These are phyloP conservation scores for Temnothorax rugatulus DNA, from an alignment of 2,888 invertebrate genomes.

Conservation along the genomic window DNA sequence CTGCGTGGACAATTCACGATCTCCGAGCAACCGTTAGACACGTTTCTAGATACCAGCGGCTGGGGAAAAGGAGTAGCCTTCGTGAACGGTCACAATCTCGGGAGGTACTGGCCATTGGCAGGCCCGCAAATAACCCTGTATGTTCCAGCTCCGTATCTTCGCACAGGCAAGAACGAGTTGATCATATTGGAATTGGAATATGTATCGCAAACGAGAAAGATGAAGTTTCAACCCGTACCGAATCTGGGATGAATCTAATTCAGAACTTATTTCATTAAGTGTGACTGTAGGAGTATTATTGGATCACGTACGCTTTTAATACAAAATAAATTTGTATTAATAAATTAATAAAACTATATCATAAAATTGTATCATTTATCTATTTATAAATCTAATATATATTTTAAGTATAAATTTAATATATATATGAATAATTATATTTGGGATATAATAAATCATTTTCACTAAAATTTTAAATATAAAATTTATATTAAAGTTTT, in stretches of 20 bases:
- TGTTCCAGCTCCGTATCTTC: constrained; percentile 92
- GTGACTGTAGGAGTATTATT: not conserved
- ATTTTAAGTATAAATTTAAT: not conserved
- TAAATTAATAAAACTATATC: constrained; percentile 6
- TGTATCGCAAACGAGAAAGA: constrained; percentile 81
- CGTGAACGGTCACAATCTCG: constrained; percentile 95
- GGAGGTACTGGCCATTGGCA: constrained; percentile 93
- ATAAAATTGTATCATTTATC: too few species aligned
- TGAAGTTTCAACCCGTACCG: constrained; percentile 85
- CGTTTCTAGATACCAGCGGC: constrained; percentile 92
- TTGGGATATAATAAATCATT: not conserved
- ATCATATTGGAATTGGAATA: constrained; percentile 89
- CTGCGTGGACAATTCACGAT: constrained; percentile 81
- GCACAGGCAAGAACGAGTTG: constrained; percentile 88
- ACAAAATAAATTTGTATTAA: not conserved
- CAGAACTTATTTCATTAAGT: not conserved
- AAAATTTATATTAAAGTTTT: not conserved
- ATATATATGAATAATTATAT: not conserved
- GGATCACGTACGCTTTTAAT: not conserved
- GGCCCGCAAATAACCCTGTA: constrained; percentile 95
- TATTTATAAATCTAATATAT: not conserved
- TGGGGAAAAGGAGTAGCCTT: constrained; percentile 96
- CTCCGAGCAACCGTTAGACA: constrained; percentile 89
- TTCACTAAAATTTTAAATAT: not conserved
- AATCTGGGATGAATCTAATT: constrained; percentile 71